Evolutionary conservation across 30 jellyfish, hydroid and myxozoan genomes (phyloP).

Genomic region (Catostylus mosaicus): DNA sequence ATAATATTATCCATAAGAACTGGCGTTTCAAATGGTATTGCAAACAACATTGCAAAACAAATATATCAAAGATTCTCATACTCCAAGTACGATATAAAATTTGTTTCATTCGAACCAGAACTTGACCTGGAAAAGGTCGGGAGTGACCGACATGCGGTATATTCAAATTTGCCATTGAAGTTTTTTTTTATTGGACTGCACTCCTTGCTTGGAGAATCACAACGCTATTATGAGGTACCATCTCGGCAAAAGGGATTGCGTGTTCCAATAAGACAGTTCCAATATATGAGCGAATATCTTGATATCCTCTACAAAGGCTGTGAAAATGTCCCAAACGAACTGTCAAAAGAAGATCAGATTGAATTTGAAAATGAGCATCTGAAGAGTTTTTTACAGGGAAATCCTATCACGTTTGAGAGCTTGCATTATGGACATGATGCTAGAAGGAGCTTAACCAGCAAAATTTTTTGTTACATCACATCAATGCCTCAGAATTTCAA

Average conservation of each 20-base stretch:
- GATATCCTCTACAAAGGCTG: slow-evolving; percentile 54
- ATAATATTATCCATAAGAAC: background rate
- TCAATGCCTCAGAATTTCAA: background rate
- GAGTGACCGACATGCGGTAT: background rate
- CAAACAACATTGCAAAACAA: slow-evolving; percentile 9
- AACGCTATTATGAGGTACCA: slow-evolving; percentile 11
- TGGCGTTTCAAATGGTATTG: slow-evolving; percentile 9
- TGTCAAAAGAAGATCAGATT: slow-evolving; percentile 20
- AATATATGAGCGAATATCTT: slow-evolving; percentile 16
- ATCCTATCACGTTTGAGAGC: slow-evolving; percentile 48
- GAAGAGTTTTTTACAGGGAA: slow-evolving; percentile 40
- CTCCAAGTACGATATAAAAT: background rate
- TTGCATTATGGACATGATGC: slow-evolving; percentile 42
- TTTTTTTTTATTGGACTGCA: slow-evolving; percentile 28
- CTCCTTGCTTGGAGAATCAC: slow-evolving; percentile 20
- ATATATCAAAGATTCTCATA: slow-evolving; percentile 5
- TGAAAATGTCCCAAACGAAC: slow-evolving; percentile 39
- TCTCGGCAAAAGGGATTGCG: slow-evolving; percentile 24
- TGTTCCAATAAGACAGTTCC: slow-evolving; percentile 9
- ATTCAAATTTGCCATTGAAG: slow-evolving; percentile 15
- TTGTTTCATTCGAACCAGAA: slow-evolving; percentile 12
- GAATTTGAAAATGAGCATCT: slow-evolving; percentile 32
- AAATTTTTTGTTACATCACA: background rate
- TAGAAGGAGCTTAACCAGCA: slow-evolving; percentile 23
- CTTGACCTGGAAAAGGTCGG: slow-evolving; percentile 9